Conservation (phyloP, 2,797 vertebrate genomes). For the Bradypodion pumilum region DNA sequence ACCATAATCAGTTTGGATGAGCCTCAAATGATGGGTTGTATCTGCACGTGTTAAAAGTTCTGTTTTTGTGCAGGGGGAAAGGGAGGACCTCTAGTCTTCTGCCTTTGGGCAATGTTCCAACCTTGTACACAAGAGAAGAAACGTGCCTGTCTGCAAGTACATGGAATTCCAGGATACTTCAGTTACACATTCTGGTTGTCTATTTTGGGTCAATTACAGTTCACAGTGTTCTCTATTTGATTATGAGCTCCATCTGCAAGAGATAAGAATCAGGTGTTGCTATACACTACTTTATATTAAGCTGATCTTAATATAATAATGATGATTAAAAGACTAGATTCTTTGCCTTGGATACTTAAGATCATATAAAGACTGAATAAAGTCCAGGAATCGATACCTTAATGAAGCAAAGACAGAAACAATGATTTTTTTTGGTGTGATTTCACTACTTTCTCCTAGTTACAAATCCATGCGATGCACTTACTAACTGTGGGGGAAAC, state of each 20-base stretch:
- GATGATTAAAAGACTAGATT: background rate
- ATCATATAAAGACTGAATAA: background rate
- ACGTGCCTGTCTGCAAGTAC: background rate
- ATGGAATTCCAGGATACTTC: background rate
- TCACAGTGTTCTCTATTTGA: background rate
- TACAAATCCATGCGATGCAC: background rate
- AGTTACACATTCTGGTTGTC: background rate
- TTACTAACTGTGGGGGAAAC: background rate
- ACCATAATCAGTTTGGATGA: no score
- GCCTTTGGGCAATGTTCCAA: background rate
- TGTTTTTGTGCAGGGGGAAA: background rate
- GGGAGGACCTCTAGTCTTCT: background rate
- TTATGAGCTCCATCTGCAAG: background rate
- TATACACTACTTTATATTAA: background rate
- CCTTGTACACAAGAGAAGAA: background rate
- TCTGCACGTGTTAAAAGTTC: background rate
- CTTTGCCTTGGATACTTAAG: background rate
- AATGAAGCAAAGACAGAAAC: rapidly evolving
- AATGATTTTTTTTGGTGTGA: rapidly evolving
- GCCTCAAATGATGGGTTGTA: background rate
- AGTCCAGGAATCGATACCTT: rapidly evolving
- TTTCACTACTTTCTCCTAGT: rapidly evolving
- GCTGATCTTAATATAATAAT: background rate
- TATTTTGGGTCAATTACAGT: background rate
- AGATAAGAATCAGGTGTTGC: background rate